Conservation (phyloP, 2,113 vertebrate genomes). For the Heptranchias perlo region DNA sequence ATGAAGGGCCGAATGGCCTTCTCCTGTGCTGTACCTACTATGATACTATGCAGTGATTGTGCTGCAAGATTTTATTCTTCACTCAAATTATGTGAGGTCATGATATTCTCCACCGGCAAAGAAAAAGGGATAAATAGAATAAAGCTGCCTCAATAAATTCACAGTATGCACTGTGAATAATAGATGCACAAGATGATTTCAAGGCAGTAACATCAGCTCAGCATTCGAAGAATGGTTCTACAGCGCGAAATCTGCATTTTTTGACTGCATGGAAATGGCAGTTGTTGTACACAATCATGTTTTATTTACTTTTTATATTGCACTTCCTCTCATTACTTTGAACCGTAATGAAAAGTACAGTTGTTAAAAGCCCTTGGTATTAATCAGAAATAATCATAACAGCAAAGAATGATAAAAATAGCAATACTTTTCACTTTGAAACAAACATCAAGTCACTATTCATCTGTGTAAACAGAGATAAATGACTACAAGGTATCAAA, state of each 20-base stretch:
- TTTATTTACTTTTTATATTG: neutral
- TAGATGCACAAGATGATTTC: neutral
- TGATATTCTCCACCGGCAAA: too few species aligned
- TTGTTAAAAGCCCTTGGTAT: neutral
- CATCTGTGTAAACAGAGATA: neutral
- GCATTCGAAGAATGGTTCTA: neutral
- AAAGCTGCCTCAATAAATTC: neutral
- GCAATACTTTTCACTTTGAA: neutral
- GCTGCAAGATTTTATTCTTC: too few species aligned
- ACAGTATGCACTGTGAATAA: neutral
- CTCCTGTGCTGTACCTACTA: too few species aligned
- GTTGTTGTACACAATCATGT: neutral
- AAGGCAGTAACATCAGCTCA: neutral
- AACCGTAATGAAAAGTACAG: neutral
- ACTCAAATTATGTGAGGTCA: too few species aligned
- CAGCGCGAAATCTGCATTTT: neutral
- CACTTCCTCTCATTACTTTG: neutral
- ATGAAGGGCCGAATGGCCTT: too few species aligned
- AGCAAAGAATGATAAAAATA: neutral
- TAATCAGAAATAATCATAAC: neutral
- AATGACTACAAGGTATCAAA: neutral
- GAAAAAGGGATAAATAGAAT: neutral
- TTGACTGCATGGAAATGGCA: neutral
- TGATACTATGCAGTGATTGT: too few species aligned
- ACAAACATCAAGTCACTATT: neutral